These are phyloP conservation scores for Diacarnus erythraeanus DNA, from an alignment of 37 sponge, comb jelly and placozoan species.

Conservation along the genomic window DNA sequence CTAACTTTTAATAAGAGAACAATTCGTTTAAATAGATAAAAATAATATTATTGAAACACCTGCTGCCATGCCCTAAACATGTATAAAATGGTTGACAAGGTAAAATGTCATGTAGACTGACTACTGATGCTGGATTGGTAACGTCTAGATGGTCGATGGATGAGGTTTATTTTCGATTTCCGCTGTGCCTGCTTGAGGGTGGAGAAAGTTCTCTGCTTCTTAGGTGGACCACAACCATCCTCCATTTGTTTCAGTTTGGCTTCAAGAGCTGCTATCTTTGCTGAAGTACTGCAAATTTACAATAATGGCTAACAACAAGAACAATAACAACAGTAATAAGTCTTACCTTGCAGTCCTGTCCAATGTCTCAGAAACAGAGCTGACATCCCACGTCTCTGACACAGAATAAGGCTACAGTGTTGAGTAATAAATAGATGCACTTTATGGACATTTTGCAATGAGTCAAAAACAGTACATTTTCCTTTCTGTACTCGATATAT, in stretches of 20 bases:
- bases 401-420: constrained; percentile 35
- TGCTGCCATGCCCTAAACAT: too few species aligned
- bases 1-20: too few species aligned
- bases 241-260: constrained; percentile 81
- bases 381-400: constrained; percentile 76
- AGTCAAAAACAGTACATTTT: neutral
- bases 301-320: neutral
- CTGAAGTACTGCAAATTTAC: constrained; percentile 45
- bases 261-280: constrained; percentile 85
- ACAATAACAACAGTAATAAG: neutral
- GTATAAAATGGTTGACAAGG: too few species aligned
- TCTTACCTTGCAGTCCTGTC: constrained; percentile 47
- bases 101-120: neutral
- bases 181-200: neutral
- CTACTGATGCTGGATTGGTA: neutral
- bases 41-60: too few species aligned
- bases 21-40: too few species aligned
- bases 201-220: neutral
- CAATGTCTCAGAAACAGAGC: constrained; percentile 62
- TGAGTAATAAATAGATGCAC: too few species aligned
- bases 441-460: too few species aligned
- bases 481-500: too few species aligned
- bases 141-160: neutral
- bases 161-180: neutral
- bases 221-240: neutral